A percentile compares a stretch with the other conserved stretches of the same genome.
Conservation (phyloP, 1,140 invertebrate genomes). For the Lutraria rhynchaena region DNA sequence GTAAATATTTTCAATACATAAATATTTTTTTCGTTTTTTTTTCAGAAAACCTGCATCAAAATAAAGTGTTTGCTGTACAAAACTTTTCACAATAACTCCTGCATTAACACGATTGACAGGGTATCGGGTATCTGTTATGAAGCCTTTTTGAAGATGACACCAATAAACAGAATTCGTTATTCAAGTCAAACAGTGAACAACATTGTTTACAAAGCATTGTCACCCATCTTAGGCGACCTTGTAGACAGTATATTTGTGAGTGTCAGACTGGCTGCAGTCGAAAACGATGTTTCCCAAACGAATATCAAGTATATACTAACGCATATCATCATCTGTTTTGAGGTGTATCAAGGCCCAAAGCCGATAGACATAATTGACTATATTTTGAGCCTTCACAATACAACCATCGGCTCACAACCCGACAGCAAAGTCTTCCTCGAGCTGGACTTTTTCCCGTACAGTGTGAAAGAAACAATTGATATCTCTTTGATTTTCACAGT, state of each 20-base stretch:
- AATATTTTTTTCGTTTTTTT: neutral
- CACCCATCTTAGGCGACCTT: neutral
- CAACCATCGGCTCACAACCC: too few relatives aligned
- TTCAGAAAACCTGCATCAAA: conserved; percentile 13
- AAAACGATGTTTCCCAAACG: neutral
- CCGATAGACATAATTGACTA: too few relatives aligned
- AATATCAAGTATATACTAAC: neutral
- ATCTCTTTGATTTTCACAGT: too few relatives aligned
- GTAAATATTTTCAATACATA: too few relatives aligned
- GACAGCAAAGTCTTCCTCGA: too few relatives aligned
- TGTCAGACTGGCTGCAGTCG: neutral
- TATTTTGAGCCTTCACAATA: too few relatives aligned
- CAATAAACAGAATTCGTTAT: neutral
- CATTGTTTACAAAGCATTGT: neutral
- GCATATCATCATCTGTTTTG: too few relatives aligned
- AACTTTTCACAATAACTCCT: neutral
- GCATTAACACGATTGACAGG: conserved; percentile 11
- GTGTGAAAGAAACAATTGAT: too few relatives aligned
- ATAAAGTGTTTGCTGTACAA: conserved; percentile 10
- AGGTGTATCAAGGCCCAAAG: too few relatives aligned
- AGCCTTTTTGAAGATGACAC: conserved; percentile 26
- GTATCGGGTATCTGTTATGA: neutral
- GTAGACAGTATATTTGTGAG: neutral
- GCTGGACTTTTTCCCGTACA: too few relatives aligned
- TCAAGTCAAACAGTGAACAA: neutral